Percentiles rank a stretch among this genome's conserved stretches.
phyloP scores from a whole-genome alignment of 2,113 vertebrate species.

The Channa maculata region DNA sequence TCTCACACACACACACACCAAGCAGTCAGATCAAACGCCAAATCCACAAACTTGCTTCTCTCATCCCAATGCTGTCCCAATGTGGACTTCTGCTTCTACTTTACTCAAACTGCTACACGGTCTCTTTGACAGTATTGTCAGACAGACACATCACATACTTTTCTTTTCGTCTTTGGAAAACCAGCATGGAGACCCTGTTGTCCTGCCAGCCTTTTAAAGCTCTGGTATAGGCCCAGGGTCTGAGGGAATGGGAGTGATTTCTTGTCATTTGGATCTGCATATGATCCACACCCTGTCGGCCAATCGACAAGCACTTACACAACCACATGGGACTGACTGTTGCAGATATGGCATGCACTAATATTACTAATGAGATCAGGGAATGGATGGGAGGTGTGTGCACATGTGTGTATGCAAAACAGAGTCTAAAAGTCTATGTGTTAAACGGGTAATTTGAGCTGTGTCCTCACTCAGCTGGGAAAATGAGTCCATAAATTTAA shows the following conservation, averaged over 20 bases:
- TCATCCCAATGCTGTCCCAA: background rate
- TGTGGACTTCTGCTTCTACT: conserved; percentile 21
- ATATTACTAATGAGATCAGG: conserved; percentile 54
- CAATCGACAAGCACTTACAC: conserved; percentile 41
- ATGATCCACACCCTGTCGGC: conserved; percentile 40
- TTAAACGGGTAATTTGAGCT: conserved; percentile 58
- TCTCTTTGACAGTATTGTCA: conserved; percentile 69
- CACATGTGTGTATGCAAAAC: background rate
- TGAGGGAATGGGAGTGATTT: conserved; percentile 43
- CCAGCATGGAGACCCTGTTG: conserved; percentile 14
- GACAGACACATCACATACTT: conserved; percentile 63
- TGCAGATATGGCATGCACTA: background rate
- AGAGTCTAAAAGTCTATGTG: conserved; percentile 15
- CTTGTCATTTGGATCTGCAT: conserved; percentile 37
- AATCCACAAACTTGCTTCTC: conserved; percentile 11
- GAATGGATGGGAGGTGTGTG: conserved; percentile 10
- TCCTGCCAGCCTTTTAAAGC: conserved; percentile 58
- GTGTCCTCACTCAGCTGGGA: conserved; percentile 49
- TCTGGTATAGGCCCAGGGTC: conserved; percentile 29
- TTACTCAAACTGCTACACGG: conserved; percentile 9
- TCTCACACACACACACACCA: background rate
- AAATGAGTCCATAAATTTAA: conserved; percentile 70
- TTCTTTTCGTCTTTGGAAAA: conserved; percentile 23
- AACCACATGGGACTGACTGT: background rate
- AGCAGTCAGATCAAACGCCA: conserved; percentile 4